These are phyloP conservation scores for Gymnothorax javanicus DNA, from an alignment of 2,797 vertebrate species.

Conservation along the genomic window DNA sequence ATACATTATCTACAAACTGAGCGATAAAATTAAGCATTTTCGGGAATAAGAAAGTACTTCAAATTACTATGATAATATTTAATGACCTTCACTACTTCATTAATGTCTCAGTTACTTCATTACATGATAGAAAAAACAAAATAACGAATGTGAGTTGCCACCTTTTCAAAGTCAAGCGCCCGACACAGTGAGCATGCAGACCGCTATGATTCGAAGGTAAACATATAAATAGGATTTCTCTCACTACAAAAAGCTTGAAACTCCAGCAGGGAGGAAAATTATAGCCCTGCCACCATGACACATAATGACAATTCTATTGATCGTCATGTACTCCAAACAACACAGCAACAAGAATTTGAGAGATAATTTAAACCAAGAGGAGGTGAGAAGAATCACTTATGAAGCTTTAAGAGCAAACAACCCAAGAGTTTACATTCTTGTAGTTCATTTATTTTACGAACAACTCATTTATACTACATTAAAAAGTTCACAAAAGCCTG, in stretches of 20 bases:
- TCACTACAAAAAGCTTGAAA: neutral
- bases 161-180: neutral
- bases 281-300: neutral
- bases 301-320: slow-evolving; percentile 24
- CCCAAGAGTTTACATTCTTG: neutral
- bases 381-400: neutral
- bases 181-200: neutral
- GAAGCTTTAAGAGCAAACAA: neutral
- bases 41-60: neutral
- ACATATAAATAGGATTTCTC: slow-evolving; percentile 2
- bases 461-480: neutral
- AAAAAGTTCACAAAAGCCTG: neutral
- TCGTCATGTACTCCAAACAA: neutral
- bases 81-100: neutral
- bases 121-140: neutral
- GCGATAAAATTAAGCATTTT: neutral
- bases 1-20: neutral
- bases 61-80: neutral
- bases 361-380: neutral
- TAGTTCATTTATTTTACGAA: slow-evolving; percentile 5
- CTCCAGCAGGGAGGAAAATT: slow-evolving; percentile 16
- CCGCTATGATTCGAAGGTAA: neutral
- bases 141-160: neutral
- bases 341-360: neutral
- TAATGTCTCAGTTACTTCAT: neutral